phyloP scores from a whole-genome alignment of 2,888 invertebrate genomes.

The Conomelus anceps region DNA sequence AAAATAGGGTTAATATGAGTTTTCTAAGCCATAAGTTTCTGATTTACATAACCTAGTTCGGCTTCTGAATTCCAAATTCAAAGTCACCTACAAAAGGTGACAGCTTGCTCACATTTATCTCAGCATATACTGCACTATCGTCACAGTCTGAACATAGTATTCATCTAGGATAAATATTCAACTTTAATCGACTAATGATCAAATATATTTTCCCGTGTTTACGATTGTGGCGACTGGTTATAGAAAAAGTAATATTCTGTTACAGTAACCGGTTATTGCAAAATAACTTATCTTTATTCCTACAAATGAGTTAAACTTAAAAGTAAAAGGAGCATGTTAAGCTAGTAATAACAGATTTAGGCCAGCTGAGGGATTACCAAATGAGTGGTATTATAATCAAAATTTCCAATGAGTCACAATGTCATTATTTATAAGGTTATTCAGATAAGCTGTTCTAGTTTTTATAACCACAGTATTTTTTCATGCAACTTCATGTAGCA shows the following conservation, averaged over 20 bases:
- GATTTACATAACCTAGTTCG: background rate
- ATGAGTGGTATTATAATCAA: background rate
- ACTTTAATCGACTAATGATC: background rate
- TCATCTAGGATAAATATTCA: background rate
- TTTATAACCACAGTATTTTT: no score
- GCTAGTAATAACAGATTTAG: background rate
- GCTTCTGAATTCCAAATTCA: background rate
- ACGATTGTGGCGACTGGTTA: background rate
- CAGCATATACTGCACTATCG: background rate
- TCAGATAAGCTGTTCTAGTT: no score
- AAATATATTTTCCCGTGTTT: background rate
- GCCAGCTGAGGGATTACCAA: background rate
- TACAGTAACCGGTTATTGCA: background rate
- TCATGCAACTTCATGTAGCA: no score
- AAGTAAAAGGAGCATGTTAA: background rate
- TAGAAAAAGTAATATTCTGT: background rate
- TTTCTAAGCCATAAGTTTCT: background rate
- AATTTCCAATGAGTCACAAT: background rate
- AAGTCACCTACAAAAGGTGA: background rate
- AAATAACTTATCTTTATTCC: background rate
- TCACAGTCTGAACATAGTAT: background rate
- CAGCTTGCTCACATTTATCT: background rate
- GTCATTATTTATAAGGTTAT: background rate
- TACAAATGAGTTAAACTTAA: background rate
- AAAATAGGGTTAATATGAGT: background rate